These are phyloP conservation scores for Listrodromus nycthemerus DNA, from an alignment of 2,888 invertebrate genomes.

Conservation along the genomic window DNA sequence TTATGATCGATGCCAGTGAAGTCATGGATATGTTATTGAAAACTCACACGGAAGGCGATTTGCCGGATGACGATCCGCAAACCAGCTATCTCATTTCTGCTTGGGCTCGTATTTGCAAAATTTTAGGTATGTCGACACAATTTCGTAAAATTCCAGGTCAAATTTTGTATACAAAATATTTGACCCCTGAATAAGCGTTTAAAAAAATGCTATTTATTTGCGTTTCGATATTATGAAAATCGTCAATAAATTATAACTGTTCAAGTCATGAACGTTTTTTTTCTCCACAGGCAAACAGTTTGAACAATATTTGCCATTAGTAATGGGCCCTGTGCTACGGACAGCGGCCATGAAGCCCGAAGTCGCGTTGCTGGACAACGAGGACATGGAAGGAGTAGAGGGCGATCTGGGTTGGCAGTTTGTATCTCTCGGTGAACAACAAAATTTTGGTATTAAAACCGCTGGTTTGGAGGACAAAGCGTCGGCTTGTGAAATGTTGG, in stretches of 20 bases:
- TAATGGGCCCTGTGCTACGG: slow-evolving; percentile 97
- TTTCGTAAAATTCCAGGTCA: not conserved
- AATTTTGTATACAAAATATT: not conserved
- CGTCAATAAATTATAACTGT: not conserved
- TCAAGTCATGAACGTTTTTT: not conserved
- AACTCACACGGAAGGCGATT: slow-evolving; percentile 93
- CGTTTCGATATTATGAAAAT: not conserved
- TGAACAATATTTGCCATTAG: slow-evolving; percentile 95
- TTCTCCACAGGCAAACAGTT: slow-evolving; percentile 89
- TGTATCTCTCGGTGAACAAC: slow-evolving; percentile 96
- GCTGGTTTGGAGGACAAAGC: slow-evolving; percentile 98
- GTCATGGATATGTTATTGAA: slow-evolving; percentile 97
- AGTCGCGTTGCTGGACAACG: slow-evolving; percentile 95
- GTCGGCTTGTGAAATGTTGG: slow-evolving; percentile 98
- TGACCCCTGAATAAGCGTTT: not conserved
- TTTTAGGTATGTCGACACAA: slow-evolving; percentile 87
- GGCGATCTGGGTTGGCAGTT: slow-evolving; percentile 97
- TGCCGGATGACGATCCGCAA: slow-evolving; percentile 98
- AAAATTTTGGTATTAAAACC: slow-evolving; percentile 97
- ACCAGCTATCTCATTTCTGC: slow-evolving; percentile 99
- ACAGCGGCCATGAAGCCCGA: slow-evolving; percentile 97
- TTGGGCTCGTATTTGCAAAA: slow-evolving; percentile 99
- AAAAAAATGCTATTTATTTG: not conserved
- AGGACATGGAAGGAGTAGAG: slow-evolving; percentile 93
- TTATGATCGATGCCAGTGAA: slow-evolving; percentile 95